phyloP scores from a whole-genome alignment of 2,797 vertebrate species.

The Rhinoraja longicauda region DNA sequence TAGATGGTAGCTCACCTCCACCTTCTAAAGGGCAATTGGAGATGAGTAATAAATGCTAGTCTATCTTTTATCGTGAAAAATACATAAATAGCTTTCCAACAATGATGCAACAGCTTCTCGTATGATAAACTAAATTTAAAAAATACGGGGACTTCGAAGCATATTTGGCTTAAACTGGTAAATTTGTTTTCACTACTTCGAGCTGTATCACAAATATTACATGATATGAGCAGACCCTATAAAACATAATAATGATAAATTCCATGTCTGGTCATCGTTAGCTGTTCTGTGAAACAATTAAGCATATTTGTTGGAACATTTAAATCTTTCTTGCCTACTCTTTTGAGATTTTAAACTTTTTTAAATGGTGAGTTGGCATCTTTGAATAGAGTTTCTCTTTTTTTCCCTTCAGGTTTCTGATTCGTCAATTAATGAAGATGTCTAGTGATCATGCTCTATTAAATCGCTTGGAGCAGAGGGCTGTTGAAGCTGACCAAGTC shows the following conservation, averaged over 20 bases:
- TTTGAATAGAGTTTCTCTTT: background rate
- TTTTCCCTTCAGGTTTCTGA: slow-evolving; percentile 66
- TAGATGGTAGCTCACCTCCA: too few relatives aligned
- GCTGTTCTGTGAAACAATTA: background rate
- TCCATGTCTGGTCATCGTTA: background rate
- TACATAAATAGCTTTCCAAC: too few relatives aligned
- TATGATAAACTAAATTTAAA: background rate
- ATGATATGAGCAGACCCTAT: background rate
- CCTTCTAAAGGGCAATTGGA: too few relatives aligned
- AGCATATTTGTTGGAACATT: background rate
- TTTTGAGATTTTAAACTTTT: background rate
- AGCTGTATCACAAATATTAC: background rate
- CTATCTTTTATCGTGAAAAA: too few relatives aligned
- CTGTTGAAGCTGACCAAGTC: slow-evolving; percentile 87
- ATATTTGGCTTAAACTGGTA: background rate
- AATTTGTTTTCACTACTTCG: background rate
- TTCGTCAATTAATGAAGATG: slow-evolving; percentile 76
- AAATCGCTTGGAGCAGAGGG: slow-evolving; percentile 84
- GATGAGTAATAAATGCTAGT: too few relatives aligned
- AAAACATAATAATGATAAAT: background rate
- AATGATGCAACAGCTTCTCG: too few relatives aligned
- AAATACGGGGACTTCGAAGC: background rate
- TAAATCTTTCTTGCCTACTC: background rate
- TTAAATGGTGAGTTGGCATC: background rate
- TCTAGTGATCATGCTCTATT: slow-evolving; percentile 72